Base-by-base conservation (phyloP, 2,797 vertebrate species). In the Pseudochirops cupreus region DNA sequence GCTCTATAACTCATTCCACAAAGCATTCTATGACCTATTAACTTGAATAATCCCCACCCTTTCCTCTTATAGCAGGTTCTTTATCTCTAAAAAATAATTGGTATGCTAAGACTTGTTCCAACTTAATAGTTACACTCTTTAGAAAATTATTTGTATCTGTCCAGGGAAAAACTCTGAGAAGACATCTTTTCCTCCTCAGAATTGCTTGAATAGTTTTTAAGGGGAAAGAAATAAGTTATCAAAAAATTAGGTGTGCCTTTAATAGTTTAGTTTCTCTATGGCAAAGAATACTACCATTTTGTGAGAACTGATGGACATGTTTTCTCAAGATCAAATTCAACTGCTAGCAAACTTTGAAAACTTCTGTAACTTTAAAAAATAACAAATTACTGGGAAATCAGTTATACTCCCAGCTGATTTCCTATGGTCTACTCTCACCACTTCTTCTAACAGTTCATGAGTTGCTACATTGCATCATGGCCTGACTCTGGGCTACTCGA, bases 221-320 rank as follows among this genome's bases (percentile, higher is more conserved):
- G 56, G 1, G 67, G n/a, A 24, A 67, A 95, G 94, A 58, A 55
- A 1, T 46, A 92, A 82, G 93, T 3, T 24, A 89, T 50, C 21
- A 24, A 13, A 62, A 52, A 54, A 13, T 94, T 92, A 91, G 3
- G 4, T 39, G 50, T 55, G 31, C 59, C 82, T 21, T 52, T 24
- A 94, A 33, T n/a, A 92, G 93, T 90, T 26, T 18, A 91, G 95
- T 82, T 82, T 82, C 10, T 93, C 89, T 93, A 90, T 91, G 95
- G 94, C 91, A 39, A 95, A 95, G 95, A 95, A 46, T 89, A 94
- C 90, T n/a, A 33, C 97, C 96, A 94, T 98, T 93, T 95, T 59
- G 16, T 96, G 96, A 97, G 95, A 96, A 97, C 95, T 97, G 96
- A 97, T 98, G 97, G 97, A 97, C 97, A 97, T 97, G 97, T 96